Evolutionary conservation across 64 coral and sea anemone species (phyloP).

Genomic region (Montipora cactus): DNA sequence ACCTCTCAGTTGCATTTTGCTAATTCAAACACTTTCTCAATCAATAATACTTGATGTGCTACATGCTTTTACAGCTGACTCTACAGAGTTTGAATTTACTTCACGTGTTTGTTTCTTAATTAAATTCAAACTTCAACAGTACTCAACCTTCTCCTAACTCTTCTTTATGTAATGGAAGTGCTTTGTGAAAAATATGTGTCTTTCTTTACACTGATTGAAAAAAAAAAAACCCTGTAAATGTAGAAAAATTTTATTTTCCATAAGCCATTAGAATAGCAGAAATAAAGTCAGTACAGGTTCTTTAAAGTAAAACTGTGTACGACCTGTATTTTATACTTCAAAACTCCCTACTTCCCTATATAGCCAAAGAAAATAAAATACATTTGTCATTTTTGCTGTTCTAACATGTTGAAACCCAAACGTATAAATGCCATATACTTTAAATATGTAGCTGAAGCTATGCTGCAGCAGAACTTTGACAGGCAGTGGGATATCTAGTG

Average conservation of each 20-base stretch:
- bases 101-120: too few relatives aligned
- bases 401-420: not conserved
- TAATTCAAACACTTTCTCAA: too few relatives aligned
- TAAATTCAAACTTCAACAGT: too few relatives aligned
- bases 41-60: too few relatives aligned
- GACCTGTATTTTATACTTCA: not conserved
- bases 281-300: not conserved
- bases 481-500: not conserved
- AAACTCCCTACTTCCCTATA: not conserved
- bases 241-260: not conserved
- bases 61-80: too few relatives aligned
- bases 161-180: too few relatives aligned
- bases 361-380: not conserved
- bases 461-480: not conserved
- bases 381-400: not conserved
- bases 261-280: not conserved
- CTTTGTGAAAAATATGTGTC: not conserved
- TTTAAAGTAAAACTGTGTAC: not conserved
- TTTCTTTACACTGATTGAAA: slow-evolving; percentile 3
- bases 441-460: slow-evolving; percentile 19
- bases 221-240: not conserved
- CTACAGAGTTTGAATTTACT: too few relatives aligned
- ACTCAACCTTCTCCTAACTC: too few relatives aligned
- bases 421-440: not conserved
- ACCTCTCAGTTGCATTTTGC: too few relatives aligned